A percentile compares a stretch with the other conserved stretches of the same genome.
These are phyloP conservation scores for Pseudomyrmex sp. DNA, from an alignment of 1,140 invertebrate genomes.

Conservation along the genomic window DNA sequence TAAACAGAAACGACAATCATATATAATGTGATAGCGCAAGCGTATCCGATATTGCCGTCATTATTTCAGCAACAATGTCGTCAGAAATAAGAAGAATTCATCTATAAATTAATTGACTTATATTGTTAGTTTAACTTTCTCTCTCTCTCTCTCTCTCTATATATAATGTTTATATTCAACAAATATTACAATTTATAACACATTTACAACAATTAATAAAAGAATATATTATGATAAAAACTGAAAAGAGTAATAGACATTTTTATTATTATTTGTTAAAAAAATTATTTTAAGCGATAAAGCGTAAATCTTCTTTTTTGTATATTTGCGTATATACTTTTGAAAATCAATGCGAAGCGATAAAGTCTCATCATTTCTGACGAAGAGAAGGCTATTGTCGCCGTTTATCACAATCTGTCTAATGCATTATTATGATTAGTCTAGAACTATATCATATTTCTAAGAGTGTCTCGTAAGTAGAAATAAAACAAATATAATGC, in stretches of 20 bases:
- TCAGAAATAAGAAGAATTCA: conserved; percentile 49
- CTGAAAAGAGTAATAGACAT: background rate
- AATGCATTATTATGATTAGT: conserved; percentile 50
- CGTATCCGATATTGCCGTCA: conserved; percentile 58
- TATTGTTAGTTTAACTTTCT: background rate
- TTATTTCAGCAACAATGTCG: conserved; percentile 58
- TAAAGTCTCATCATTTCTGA: conserved; percentile 45
- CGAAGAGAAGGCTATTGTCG: conserved; percentile 53
- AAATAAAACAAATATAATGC: conserved; percentile 40
- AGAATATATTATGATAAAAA: background rate
- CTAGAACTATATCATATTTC: conserved; percentile 49
- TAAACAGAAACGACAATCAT: conserved; percentile 45
- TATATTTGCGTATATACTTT: background rate
- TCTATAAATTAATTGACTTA: conserved; percentile 6
- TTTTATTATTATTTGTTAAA: conserved; percentile 16
- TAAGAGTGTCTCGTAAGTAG: conserved; percentile 41
- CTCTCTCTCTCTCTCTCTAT: background rate
- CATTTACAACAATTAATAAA: background rate
- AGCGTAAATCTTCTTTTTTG: background rate
- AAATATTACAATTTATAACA: background rate
- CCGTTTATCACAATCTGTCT: conserved; percentile 60
- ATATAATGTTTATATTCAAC: background rate
- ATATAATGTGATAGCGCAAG: conserved; percentile 57
- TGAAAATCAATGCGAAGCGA: background rate
- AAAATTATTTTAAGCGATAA: background rate